Base-by-base conservation (phyloP, 2,797 vertebrate genomes). In the Heterohyrax brucei region DNA sequence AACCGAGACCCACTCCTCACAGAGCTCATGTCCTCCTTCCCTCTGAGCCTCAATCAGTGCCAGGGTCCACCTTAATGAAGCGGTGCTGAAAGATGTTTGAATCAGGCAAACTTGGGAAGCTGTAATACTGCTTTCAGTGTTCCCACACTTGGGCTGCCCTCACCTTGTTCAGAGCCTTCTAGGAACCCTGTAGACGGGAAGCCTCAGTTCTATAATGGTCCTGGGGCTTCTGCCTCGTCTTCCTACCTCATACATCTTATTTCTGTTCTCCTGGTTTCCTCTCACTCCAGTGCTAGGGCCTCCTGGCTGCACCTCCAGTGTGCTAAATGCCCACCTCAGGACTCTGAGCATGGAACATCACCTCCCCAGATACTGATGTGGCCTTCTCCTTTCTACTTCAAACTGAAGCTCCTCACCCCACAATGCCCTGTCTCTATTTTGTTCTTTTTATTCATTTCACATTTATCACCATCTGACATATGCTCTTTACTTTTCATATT, bases 261-360 rank as follows among this genome's bases (percentile, higher is more conserved):
- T 7, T 18, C 30, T 70, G 14, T 39, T 96, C 9, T 19, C 18
- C 3, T 75, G 13, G 39, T 39, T 44, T 44, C 28, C 48, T 14
- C 70, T 56, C 19, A 16, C 62, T 26, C 56, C 26, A 30, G 56
- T 3, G 0, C 72, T 13, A 8, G 72, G 13, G 28, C 33, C 64
- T 72, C 46, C 7, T 4, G 56, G 46, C 4, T 70, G 5, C 44
- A 70, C 13, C 30, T 39, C 50, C 30, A 1, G 5, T 4, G 0
- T 46, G 16, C 39, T 68, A 24, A 12, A 14, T 16, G 56, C 90
- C 73, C 96, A 92, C 82, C 89, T 97, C 97, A 75, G 95, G 39
- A 75, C 93, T 86, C 68, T 95, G 76, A 7, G 14, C 68, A 0
- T 7, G 22, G 64, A 46, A 28, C 12, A 66, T 56, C 21, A 10